Evolutionary conservation across 2,888 invertebrate genomes (phyloP).

Genomic region (Flexamia atlantica): DNA sequence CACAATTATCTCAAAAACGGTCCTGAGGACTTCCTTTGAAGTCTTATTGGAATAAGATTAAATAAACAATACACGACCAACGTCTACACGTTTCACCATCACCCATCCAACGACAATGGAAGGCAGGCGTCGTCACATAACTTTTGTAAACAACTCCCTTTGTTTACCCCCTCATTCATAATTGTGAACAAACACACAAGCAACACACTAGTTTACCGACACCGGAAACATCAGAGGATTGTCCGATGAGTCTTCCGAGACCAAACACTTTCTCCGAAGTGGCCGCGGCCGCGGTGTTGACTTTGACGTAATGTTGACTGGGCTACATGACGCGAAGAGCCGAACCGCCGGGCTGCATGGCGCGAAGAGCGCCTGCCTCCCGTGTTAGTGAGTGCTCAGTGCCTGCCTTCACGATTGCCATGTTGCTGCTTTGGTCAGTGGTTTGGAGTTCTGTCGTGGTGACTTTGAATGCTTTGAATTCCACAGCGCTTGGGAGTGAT

Average conservation of each 20-base stretch:
- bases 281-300: conserved; percentile 2
- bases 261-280: conserved; percentile 26
- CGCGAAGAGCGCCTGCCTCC: not conserved
- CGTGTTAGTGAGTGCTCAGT: not conserved
- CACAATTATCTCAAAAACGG: too few species aligned
- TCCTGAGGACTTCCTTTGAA: too few species aligned
- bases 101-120: too few species aligned
- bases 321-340: too few species aligned
- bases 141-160: too few species aligned
- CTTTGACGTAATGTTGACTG: conserved; percentile 14
- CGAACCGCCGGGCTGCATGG: not conserved
- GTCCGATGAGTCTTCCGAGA: conserved; percentile 4
- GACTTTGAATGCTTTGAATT: not conserved
- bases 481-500: not conserved
- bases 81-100: too few species aligned
- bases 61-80: too few species aligned
- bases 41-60: too few species aligned
- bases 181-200: not conserved
- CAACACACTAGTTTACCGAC: not conserved
- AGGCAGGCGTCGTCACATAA: too few species aligned
- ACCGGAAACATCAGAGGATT: conserved; percentile 16
- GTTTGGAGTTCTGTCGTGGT: not conserved
- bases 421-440: not conserved
- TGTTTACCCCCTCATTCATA: too few species aligned
- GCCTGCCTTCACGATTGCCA: conserved; percentile 19